Conservation (phyloP, 1,140 invertebrate genomes). For the Drosophila tropicalis region DNA sequence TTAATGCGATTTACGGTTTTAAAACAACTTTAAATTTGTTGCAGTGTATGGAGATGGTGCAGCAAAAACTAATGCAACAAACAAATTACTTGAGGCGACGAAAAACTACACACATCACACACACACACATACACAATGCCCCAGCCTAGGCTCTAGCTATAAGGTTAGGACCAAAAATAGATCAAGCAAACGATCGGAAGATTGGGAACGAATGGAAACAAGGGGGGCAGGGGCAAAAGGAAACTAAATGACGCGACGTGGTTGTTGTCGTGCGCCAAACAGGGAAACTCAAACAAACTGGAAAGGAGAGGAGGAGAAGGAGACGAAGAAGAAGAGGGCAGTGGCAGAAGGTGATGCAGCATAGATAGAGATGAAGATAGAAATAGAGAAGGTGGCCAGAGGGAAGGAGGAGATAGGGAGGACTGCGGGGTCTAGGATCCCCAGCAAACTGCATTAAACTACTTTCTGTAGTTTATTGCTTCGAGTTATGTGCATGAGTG, state of each 20-base stretch:
- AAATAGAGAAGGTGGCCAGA: neutral
- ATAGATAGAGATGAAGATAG: neutral
- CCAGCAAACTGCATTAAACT: slow-evolving; percentile 82
- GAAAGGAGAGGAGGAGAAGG: neutral
- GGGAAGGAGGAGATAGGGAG: too few species aligned
- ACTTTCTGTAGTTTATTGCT: slow-evolving; percentile 78
- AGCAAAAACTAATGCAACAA: slow-evolving; percentile 67
- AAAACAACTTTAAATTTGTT: slow-evolving; percentile 21
- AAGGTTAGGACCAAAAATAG: slow-evolving; percentile 69
- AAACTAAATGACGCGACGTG: slow-evolving; percentile 47
- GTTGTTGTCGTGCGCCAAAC: slow-evolving; percentile 77
- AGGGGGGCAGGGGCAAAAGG: slow-evolving; percentile 28
- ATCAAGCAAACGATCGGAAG: slow-evolving; percentile 67
- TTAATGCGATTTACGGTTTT: too few species aligned
- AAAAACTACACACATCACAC: slow-evolving; percentile 57
- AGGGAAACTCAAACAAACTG: slow-evolving; percentile 40
- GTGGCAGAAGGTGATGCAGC: neutral
- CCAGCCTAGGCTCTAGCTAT: slow-evolving; percentile 28
- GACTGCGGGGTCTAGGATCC: slow-evolving; percentile 54
- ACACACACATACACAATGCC: slow-evolving; percentile 29
- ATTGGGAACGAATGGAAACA: slow-evolving; percentile 9
- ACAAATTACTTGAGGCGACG: slow-evolving; percentile 78
- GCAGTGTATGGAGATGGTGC: slow-evolving; percentile 54
- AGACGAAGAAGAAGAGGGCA: neutral
- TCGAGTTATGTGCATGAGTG: slow-evolving; percentile 27